Evolutionary conservation across 2,888 invertebrate genomes (phyloP), one percentile per base, ranked within the genome.

Genomic region (Xylota segnis): DNA sequence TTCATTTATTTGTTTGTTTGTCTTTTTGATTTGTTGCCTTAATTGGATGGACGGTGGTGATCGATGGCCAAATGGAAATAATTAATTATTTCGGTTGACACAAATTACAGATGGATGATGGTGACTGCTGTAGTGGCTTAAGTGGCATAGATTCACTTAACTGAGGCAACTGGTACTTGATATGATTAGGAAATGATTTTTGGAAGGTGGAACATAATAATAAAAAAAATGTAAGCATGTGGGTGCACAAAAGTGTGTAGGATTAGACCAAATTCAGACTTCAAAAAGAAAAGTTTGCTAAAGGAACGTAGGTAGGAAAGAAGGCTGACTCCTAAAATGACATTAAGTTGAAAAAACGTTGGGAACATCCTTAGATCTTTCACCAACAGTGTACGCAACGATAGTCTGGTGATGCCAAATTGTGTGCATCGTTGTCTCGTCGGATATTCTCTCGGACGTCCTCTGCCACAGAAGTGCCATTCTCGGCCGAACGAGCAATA

Each of bases 21-120:
- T 50, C 66, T 76, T 78, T 71, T 78, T 79, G 78, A 79, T 79
- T 79, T 71, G 78, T 65, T 79, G 52, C 58, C 72, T 66, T 72
- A 72, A 79, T 79, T 79, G 79, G 72, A 66, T 58, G 54, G 63
- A 45, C 70, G 27, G 6, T 56, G 71, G 63, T 71, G 78, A 78
- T 71, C 59, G 78, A 78, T 71, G 70, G 34, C 27, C 71, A 40
- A 71, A 71, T 78, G 72, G 14, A 50, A 52, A 68, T 40, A 61
- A 77, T 77, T 70, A 77, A 61, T 65, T 66, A 75, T 75, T 77
- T 68, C 59, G 61, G 32, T 76, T 77, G 77, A 77, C 68, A 61
- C 52, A 77, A 61, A 68, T 77, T 52, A 23, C 54, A 40, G 27
- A 54, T 54, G 68, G 37, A 68, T 40, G 50, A 45, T 32, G 34